Conservation (phyloP, 2,113 vertebrate genomes). For the Malurus alboscapulatus region DNA sequence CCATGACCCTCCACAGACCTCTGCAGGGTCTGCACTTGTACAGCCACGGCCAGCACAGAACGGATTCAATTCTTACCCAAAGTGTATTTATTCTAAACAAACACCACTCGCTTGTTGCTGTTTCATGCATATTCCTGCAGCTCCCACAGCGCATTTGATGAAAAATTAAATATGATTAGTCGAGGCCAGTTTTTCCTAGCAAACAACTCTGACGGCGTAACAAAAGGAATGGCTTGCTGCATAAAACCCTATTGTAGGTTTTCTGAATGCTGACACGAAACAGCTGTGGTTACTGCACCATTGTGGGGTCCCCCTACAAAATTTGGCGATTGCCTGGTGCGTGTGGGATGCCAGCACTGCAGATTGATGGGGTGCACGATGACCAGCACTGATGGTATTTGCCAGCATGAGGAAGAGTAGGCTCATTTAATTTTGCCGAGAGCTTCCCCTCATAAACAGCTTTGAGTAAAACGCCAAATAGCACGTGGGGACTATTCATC, state of each 20-base stretch:
- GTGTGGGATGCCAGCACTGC: background rate
- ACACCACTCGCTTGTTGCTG: constrained; percentile 7
- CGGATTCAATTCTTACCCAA: background rate
- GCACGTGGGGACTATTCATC: constrained; percentile 14
- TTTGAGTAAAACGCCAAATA: constrained; percentile 28
- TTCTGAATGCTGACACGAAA: constrained; percentile 21
- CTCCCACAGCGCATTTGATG: background rate
- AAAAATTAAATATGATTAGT: constrained; percentile 45
- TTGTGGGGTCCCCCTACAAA: constrained; percentile 33
- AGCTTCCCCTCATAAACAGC: constrained; percentile 38
- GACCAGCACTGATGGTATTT: background rate
- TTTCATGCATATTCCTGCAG: constrained; percentile 4
- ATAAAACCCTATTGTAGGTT: constrained; percentile 29
- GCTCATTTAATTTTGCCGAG: constrained; percentile 40
- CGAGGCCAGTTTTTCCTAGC: background rate
- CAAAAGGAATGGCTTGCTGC: constrained; percentile 37
- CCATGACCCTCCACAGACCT: background rate
- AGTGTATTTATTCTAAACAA: constrained; percentile 35
- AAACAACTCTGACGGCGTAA: background rate
- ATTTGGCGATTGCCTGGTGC: constrained; percentile 29
- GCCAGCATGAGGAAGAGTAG: constrained; percentile 11
- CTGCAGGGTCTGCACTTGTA: background rate
- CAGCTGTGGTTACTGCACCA: constrained; percentile 38
- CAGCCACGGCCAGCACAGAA: background rate
- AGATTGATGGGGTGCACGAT: background rate